Base-by-base conservation (phyloP, 2,888 invertebrate genomes). In the Uloborus plumipes region DNA sequence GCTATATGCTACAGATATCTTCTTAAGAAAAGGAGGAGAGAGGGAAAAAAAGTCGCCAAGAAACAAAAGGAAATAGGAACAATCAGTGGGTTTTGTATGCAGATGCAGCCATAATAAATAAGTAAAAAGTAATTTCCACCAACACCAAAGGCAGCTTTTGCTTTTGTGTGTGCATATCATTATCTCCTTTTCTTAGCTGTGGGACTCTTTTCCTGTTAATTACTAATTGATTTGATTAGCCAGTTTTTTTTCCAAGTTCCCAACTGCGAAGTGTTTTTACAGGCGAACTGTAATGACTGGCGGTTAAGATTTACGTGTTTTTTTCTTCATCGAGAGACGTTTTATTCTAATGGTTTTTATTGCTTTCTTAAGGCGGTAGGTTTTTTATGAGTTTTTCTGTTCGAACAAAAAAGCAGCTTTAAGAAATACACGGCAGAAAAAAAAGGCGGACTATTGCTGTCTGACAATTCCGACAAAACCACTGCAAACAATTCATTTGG, bases 151-250 rank as follows among this genome's bases (percentile, higher is more conserved):
- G 53, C 64, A 55, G 74, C 69, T 55, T 74, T 62, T 69, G 80
- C 62, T 74, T 66, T 70, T 81, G 58, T 81, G 80, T 81, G 70
- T 74, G 80, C 80, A 81, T 81, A 81, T 81, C 80, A 81, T 81
- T 81, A 81, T 81, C 74, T 64, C 51, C 66, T 61, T 77, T 58
- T 55, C 64, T 69, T 51, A 67, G 58, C 47, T 26, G 53, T 62
- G 74, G 80, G 74, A 67, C 66, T 64, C 55, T 59, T 74, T 73
- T 74, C 62, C 80, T 81, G 80, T 81, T 81, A 81, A 81, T 81
- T 81, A 81, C 80, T 81, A 81, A 81, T 81, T 81, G 80, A 81
- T 81, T 81, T 81, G 80, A 81, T 81, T 81, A 81, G 74, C 51
- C 39, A 53, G 20, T 59, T 70, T 81, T 80, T n/a, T 80, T 73